Evolutionary conservation across 2,797 vertebrate species (phyloP).

Genomic region (Crenichthys baileyi): DNA sequence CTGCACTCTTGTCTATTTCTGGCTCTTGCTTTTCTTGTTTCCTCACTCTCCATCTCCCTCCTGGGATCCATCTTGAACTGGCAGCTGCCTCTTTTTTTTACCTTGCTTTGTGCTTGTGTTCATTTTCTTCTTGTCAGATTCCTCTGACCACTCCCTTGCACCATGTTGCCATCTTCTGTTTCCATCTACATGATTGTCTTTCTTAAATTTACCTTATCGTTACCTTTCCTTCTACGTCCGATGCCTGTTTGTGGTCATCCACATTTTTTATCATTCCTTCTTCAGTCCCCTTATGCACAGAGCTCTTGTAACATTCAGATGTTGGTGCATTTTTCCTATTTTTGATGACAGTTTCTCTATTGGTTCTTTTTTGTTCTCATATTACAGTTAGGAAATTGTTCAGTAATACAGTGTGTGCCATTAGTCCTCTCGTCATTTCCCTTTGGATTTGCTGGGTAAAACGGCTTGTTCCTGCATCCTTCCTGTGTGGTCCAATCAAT

Average conservation of each 20-base stretch:
- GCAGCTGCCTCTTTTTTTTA: constrained; percentile 16
- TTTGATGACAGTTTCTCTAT: background rate
- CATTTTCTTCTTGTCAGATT: constrained; percentile 32
- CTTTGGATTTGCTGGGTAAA: constrained; percentile 29
- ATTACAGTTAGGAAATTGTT: constrained; percentile 29
- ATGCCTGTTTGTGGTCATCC: background rate
- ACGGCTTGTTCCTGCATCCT: constrained; percentile 25
- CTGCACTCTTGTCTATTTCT: constrained; percentile 54
- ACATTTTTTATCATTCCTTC: background rate
- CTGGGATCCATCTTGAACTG: constrained; percentile 41
- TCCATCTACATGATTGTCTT: constrained; percentile 17
- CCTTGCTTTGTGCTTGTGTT: constrained; percentile 34
- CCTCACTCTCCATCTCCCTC: constrained; percentile 30
- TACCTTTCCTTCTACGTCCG: constrained; percentile 8
- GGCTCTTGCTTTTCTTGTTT: constrained; percentile 47
- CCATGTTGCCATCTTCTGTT: constrained; percentile 5
- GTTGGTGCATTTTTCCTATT: background rate
- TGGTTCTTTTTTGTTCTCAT: constrained; percentile 12
- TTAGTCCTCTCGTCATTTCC: constrained; percentile 27
- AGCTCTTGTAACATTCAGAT: background rate
- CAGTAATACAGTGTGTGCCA: constrained; percentile 24
- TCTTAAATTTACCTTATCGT: constrained; percentile 1
- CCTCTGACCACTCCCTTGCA: constrained; percentile 27
- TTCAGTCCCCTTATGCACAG: background rate
- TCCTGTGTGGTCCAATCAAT: constrained; percentile 49